Percentiles rank a stretch among this genome's conserved stretches.
Conservation (phyloP, 2,113 vertebrate genomes). For the Henicopernis longicauda region DNA sequence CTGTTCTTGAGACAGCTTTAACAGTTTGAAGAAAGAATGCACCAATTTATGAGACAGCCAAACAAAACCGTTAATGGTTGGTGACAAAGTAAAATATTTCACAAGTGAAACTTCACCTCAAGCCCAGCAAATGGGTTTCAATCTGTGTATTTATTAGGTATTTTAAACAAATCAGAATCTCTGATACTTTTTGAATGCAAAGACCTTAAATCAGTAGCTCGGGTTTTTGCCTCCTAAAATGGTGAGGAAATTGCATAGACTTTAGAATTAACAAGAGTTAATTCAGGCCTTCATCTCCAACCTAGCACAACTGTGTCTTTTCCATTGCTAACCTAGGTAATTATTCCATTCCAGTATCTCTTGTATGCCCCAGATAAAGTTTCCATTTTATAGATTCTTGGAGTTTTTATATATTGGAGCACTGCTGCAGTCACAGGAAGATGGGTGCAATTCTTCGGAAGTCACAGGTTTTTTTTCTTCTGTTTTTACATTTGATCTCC, state of each 20-base stretch:
- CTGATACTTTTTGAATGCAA: not conserved
- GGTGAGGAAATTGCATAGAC: not conserved
- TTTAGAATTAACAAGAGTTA: not conserved
- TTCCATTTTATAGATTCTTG: not conserved
- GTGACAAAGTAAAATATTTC: not conserved
- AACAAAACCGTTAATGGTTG: not conserved
- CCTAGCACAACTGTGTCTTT: not conserved
- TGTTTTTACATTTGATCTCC: conserved; percentile 1
- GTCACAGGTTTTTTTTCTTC: not conserved
- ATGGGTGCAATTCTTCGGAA: not conserved
- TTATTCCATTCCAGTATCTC: not conserved
- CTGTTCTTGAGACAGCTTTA: not conserved
- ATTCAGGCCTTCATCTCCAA: not conserved
- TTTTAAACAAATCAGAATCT: not conserved
- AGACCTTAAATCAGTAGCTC: not conserved
- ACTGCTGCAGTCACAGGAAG: not conserved
- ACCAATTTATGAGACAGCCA: not conserved
- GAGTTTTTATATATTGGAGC: fast-evolving
- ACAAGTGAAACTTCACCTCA: not conserved
- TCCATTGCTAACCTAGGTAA: not conserved
- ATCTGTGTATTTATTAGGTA: not conserved
- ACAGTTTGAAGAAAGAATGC: not conserved
- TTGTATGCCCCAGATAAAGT: not conserved
- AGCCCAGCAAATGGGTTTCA: not conserved
- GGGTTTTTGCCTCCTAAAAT: not conserved